Evolutionary conservation across 2,797 vertebrate species (phyloP).

Genomic region (Gymnoscopelus microlampas): DNA sequence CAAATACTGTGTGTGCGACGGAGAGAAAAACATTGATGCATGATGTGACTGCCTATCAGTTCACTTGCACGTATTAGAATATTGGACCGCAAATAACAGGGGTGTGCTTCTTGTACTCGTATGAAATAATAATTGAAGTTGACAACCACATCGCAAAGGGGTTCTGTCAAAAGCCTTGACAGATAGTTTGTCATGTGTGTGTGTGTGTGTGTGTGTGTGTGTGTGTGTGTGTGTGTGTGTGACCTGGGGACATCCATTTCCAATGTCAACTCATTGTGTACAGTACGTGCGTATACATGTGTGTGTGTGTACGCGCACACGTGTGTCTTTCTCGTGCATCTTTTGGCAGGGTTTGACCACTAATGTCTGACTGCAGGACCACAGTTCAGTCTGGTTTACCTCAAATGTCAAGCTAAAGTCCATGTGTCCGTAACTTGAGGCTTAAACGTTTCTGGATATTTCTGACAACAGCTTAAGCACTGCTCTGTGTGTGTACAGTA

Average conservation of each 20-base stretch:
- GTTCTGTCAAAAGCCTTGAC: conserved; percentile 33
- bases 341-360: conserved; percentile 17
- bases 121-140: conserved; percentile 3
- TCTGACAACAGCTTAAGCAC: not conserved
- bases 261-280: not conserved
- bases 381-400: conserved; percentile 17
- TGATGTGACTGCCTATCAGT: no score
- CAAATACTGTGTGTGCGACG: no score
- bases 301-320: no score
- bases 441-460: not conserved
- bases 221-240: no score
- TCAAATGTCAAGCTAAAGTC: conserved; percentile 3
- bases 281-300: no score
- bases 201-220: no score
- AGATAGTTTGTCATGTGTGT: not conserved
- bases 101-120: conserved; percentile 16
- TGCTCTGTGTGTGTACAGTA: not conserved
- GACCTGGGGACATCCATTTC: conserved; percentile 16
- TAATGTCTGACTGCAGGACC: conserved; percentile 3
- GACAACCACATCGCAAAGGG: conserved; percentile 13
- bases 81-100: conserved; percentile 2
- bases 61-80: not conserved
- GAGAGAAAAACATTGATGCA: no score
- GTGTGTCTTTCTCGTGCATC: conserved; percentile 2
- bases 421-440: not conserved